phyloP scores from a whole-genome alignment of 1,140 invertebrate species.

The Planococcus citri region DNA sequence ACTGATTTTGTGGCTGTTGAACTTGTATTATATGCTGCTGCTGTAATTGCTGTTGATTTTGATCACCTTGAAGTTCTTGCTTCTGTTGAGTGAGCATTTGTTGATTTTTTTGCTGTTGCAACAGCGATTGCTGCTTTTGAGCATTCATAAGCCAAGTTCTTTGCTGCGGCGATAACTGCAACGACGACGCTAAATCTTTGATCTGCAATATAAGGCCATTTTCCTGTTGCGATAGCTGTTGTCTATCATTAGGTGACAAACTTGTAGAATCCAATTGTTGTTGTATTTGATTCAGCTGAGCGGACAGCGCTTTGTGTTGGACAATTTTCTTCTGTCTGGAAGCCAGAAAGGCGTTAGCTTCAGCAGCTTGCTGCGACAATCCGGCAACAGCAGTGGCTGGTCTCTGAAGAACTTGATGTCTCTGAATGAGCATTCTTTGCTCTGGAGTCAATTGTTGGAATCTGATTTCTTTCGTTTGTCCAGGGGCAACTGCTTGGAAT shows the following conservation, averaged over 20 bases:
- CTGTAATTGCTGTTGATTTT: conserved; percentile 21
- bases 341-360: conserved; percentile 10
- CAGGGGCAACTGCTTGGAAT: not conserved
- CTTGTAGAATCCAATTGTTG: conserved; percentile 24
- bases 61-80: not conserved
- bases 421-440: conserved; percentile 36
- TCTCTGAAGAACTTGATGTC: conserved; percentile 27
- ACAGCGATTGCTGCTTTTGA: conserved; percentile 29
- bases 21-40: conserved; percentile 19
- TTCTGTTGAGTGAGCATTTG: conserved; percentile 22
- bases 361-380: not conserved
- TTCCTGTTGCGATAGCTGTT: conserved; percentile 26
- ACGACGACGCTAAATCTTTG: too few relatives aligned
- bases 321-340: conserved; percentile 27
- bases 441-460: conserved; percentile 31
- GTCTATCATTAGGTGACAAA: conserved; percentile 22
- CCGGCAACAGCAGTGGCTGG: too few relatives aligned
- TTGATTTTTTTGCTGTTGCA: conserved; percentile 24
- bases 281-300: conserved; percentile 25
- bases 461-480: conserved; percentile 29
- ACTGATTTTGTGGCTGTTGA: conserved; percentile 24
- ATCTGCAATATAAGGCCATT: not conserved
- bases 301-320: conserved; percentile 25
- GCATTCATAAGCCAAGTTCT: conserved; percentile 15
- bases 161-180: conserved; percentile 23